Evolutionary conservation across 2,113 vertebrate genomes (phyloP), one percentile per base, ranked within the genome.

Genomic region (Ameiurus melas): DNA sequence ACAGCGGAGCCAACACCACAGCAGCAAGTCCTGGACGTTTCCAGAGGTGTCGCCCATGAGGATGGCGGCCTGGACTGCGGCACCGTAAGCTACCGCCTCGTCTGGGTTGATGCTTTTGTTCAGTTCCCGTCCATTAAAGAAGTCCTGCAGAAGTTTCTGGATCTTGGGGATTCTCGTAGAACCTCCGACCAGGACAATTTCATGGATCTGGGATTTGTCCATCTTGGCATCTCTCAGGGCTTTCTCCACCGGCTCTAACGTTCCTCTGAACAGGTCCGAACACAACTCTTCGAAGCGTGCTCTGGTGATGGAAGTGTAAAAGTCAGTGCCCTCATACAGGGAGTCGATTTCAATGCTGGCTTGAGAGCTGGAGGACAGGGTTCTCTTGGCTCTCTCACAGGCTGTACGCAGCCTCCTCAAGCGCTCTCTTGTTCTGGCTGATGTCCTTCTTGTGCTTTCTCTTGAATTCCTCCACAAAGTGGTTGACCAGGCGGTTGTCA

Each of bases 141-240:
- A 53, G 25, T 78, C 75, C 25, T 78, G 91, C 84, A 94, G 91
- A 94, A 98, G 95, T 0, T 98, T 98, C 62, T 98, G 97, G 62
- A 98, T 97, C 91, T 97, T 98, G 22, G 97, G 97, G 87, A 98
- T 98, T 10, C 97, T 95, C 0, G 97, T 98, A 62, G 97, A 98
- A 4, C 97, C 97, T 0, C 97, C 97, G 5, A 98, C 97, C 90
- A 98, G 85, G 16, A 98, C 97, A 0, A 98, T 94, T 1, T 97
- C 97, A 0, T 98, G 96, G 77, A 98, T 97, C 91, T 97, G 96
- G 0, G 95, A 96, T 82, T 98, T 98, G 93, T 98, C 97, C 0
- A 97, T 93, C 62, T 97, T 98, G 43, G 64, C 83, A 33, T 85
- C 83, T 55, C 64, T 30, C 62, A 85, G 47, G 17, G 83, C 95